phyloP scores from a whole-genome alignment of 2,888 invertebrate genomes.

The Drosophila melanocephala region DNA sequence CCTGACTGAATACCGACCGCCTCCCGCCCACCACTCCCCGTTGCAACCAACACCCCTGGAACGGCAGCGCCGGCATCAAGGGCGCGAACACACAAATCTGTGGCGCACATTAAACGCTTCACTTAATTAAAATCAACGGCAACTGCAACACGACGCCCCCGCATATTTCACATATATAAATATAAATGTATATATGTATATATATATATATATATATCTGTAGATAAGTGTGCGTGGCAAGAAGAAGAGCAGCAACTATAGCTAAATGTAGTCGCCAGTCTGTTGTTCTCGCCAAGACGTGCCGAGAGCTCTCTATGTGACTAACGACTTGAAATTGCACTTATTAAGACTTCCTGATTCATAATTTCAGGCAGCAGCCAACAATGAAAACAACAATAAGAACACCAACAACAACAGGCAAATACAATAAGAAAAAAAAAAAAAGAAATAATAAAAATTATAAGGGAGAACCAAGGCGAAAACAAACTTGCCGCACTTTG shows the following conservation, averaged over 20 bases:
- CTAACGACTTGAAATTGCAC: conserved; percentile 80
- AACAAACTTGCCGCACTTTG: conserved; percentile 6
- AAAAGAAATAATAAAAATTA: conserved; percentile 8
- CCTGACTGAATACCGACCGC: conserved; percentile 8
- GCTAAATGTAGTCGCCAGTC: conserved; percentile 12
- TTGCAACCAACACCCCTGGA: background rate
- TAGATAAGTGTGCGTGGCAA: conserved; percentile 6
- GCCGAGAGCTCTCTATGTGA: conserved; percentile 52
- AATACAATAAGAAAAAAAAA: background rate
- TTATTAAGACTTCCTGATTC: conserved; percentile 83
- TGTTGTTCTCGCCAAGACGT: conserved; percentile 35
- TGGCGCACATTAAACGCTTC: conserved; percentile 73
- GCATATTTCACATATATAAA: conserved; percentile 29
- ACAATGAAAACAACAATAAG: conserved; percentile 25
- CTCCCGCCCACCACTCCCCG: background rate
- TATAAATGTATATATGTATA: background rate
- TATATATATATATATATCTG: background rate
- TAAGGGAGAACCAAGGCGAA: conserved; percentile 26
- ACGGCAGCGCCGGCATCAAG: conserved; percentile 58
- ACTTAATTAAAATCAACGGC: conserved; percentile 75
- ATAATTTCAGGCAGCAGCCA: conserved; percentile 70
- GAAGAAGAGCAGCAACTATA: conserved; percentile 13
- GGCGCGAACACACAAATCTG: conserved; percentile 66
- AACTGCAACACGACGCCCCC: conserved; percentile 64
- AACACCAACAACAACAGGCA: conserved; percentile 7